Evolutionary conservation across 2,797 vertebrate species (phyloP), one percentile per base, ranked within the genome.

Genomic region (Chiloscyllium punctatum): DNA sequence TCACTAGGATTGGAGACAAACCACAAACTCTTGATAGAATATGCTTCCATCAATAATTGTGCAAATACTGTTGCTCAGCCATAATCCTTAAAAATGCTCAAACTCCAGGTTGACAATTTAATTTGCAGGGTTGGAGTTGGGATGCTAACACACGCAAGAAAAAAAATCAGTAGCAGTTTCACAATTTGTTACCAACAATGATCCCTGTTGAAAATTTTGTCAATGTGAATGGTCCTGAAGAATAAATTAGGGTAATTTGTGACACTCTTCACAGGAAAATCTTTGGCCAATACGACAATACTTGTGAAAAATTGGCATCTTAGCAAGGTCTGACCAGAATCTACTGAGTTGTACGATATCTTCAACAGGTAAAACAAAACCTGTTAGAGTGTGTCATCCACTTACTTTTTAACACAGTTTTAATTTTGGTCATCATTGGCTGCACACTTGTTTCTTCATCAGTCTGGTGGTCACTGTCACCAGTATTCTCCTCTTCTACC

Each of bases 391-490:
- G 30, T 48, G 21, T 62, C 42, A 33, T 66, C 23, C 92, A 98
- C 99, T 98, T 98, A 99, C 99, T 99, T 98, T 99, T 99, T 96
- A 99, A 98, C 95, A 99, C 99, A 72, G 99, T 99, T 98, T 99
- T 99, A 97, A 99, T 99, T 98, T 99, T 99, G 98, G 99, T 99
- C 98, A 99, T 99, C 99, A 99, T 99, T 82, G 99, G 99, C 97
- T 99, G 99, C 96, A 99, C 99, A 0, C 98, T 98, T n/a, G 98
- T 98, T 97, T 99, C 98, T 96, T 98, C 98, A 53, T 99, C 99
- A 33, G 99, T 99, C 33, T 97, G 98, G 96, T 99, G 99, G 97
- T 99, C 99, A 84, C 99, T 99, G 87, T 99, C 99, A 82, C 97
- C 97, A 96, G 98, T 98, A 0, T 98, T 98, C 97, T 98, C 99